These are phyloP conservation scores for Crocallis elinguaria DNA, from an alignment of 2,888 invertebrate genomes.

Conservation along the genomic window DNA sequence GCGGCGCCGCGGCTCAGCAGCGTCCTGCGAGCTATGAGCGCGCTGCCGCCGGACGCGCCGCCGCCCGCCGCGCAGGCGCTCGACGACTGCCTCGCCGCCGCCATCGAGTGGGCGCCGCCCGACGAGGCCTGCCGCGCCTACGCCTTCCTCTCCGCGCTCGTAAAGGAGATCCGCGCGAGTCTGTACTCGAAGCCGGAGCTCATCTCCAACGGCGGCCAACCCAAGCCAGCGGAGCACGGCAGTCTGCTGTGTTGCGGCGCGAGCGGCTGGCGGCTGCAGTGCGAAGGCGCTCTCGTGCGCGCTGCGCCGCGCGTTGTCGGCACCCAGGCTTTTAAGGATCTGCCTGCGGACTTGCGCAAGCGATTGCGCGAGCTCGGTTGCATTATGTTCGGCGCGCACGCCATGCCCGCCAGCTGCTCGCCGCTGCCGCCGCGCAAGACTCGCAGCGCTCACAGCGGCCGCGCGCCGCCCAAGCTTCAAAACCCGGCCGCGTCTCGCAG, in stretches of 20 bases:
- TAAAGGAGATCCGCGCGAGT: slow-evolving; percentile 49
- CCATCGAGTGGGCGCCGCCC: slow-evolving; percentile 91
- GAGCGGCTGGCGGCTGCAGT: slow-evolving; percentile 59
- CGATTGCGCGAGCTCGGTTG: slow-evolving; percentile 67
- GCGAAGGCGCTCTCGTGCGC: slow-evolving; percentile 64
- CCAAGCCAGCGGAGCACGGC: slow-evolving; percentile 37
- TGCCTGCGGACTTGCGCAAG: slow-evolving; percentile 64
- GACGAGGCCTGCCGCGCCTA: slow-evolving; percentile 94
- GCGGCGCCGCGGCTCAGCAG: slow-evolving; percentile 91
- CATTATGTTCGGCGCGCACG: slow-evolving; percentile 54
- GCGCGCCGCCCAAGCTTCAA: slow-evolving; percentile 9
- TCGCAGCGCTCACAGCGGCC: slow-evolving; percentile 30
- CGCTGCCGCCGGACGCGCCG: slow-evolving; percentile 45
- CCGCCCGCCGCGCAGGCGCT: slow-evolving; percentile 70
- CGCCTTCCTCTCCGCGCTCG: slow-evolving; percentile 66
- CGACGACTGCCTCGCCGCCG: slow-evolving; percentile 91
- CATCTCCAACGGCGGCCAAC: slow-evolving; percentile 45
- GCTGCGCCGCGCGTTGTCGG: slow-evolving; percentile 62
- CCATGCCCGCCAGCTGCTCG: slow-evolving; percentile 30
- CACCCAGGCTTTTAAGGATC: slow-evolving; percentile 64
- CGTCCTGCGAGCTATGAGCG: slow-evolving; percentile 89
- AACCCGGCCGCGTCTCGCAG: slow-evolving; percentile 44
- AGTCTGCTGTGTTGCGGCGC: slow-evolving; percentile 52
- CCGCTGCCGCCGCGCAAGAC: slow-evolving; percentile 39
- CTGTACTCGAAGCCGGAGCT: slow-evolving; percentile 56